Percentiles rank a stretch among this genome's conserved stretches.
Evolutionary conservation across 2,888 invertebrate species (phyloP).

Genomic region (Drymonia ruficornis): DNA sequence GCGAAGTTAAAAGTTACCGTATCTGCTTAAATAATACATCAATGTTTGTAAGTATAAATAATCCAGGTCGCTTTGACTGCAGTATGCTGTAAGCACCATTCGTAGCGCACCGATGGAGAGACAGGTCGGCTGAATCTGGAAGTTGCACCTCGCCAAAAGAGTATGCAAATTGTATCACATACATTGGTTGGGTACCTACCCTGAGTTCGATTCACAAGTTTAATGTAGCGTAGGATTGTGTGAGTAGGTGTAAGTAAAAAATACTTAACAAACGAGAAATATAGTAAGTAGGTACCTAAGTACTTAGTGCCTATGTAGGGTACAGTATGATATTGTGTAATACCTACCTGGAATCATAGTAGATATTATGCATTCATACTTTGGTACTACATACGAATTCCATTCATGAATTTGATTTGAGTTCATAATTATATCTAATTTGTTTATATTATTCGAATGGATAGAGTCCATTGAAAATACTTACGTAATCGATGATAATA

Average conservation of each 20-base stretch:
- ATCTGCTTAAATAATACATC: too few relatives aligned
- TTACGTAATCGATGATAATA: too few relatives aligned
- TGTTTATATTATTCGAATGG: too few relatives aligned
- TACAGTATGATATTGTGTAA: too few relatives aligned
- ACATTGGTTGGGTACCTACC: slow-evolving; percentile 13
- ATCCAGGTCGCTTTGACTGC: slow-evolving; percentile 40
- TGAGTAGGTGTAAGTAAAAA: not conserved
- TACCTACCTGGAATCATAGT: too few relatives aligned
- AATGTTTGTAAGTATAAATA: not conserved
- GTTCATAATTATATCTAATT: too few relatives aligned
- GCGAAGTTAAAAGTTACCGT: too few relatives aligned
- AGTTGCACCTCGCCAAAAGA: slow-evolving; percentile 54
- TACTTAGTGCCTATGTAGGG: too few relatives aligned
- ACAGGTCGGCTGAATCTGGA: slow-evolving; percentile 44
- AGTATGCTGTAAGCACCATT: slow-evolving; percentile 27
- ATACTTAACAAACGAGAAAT: not conserved
- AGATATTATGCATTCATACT: too few relatives aligned
- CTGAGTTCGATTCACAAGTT: slow-evolving; percentile 18
- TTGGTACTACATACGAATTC: too few relatives aligned
- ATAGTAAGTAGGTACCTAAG: not conserved
- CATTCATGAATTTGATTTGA: too few relatives aligned
- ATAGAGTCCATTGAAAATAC: too few relatives aligned
- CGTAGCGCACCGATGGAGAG: slow-evolving; percentile 37
- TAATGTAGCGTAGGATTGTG: not conserved
- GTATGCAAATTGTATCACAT: slow-evolving; percentile 58